Conservation (phyloP, 2,113 vertebrate species). For the Archocentrus centrarchus region DNA sequence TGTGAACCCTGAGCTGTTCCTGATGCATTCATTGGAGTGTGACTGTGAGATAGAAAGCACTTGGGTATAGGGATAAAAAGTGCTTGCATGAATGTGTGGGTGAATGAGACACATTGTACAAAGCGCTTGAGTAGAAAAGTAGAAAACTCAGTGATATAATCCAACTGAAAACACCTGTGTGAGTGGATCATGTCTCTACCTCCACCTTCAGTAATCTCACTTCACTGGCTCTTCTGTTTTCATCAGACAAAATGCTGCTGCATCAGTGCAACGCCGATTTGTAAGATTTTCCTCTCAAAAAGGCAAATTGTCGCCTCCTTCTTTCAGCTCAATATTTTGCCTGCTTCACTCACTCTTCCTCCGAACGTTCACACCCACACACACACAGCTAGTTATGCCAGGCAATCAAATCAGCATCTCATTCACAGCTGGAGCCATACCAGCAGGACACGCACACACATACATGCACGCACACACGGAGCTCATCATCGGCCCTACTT, state of each 20-base stretch:
- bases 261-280: accelerated
- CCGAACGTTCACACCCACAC: background rate
- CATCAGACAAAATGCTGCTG: background rate
- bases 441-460: slow-evolving; percentile 10
- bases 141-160: background rate
- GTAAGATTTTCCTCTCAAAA: background rate
- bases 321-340: background rate
- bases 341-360: background rate
- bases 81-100: no score
- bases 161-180: background rate
- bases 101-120: no score
- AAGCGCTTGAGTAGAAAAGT: no score
- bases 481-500: background rate
- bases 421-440: slow-evolving; percentile 7
- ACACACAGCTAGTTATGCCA: background rate
- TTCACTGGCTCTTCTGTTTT: background rate
- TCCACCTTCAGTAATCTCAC: background rate
- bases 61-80: no score
- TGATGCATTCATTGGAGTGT: no score
- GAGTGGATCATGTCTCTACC: background rate
- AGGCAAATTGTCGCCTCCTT: background rate
- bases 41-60: no score
- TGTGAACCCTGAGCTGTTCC: no score
- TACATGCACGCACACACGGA: background rate
- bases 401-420: slow-evolving; percentile 18